Evolutionary conservation across 2,113 vertebrate species (phyloP).

Genomic region (Hemibagrus wyckioides): DNA sequence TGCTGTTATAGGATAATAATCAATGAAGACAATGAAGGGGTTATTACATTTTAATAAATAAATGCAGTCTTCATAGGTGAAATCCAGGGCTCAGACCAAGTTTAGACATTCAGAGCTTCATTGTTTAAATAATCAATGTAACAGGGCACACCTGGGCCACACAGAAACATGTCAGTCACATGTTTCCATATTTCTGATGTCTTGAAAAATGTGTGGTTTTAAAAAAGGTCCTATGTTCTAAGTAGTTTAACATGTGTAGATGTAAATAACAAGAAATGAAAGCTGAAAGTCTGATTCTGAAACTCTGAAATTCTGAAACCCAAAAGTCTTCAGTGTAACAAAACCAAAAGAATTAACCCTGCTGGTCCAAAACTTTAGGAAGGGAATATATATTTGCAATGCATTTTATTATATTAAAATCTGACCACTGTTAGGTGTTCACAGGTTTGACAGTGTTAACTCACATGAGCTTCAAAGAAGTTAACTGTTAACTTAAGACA

Average conservation of each 20-base stretch:
- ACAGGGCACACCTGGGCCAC: neutral
- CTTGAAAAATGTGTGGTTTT: neutral
- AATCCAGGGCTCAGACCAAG: neutral
- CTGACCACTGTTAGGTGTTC: neutral
- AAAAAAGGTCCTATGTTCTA: neutral
- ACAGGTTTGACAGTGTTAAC: neutral
- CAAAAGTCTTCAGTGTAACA: neutral
- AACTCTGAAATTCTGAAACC: too few species aligned
- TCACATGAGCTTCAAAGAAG: neutral
- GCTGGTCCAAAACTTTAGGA: neutral
- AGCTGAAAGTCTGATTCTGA: neutral
- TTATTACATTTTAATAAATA: too few species aligned
- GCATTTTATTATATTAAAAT: neutral
- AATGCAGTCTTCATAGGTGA: neutral
- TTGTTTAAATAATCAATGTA: neutral
- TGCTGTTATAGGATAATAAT: too few species aligned
- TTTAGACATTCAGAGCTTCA: neutral
- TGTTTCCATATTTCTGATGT: neutral
- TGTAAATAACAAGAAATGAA: neutral
- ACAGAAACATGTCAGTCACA: neutral
- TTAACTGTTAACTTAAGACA: neutral
- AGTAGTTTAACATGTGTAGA: neutral
- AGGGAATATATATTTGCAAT: neutral
- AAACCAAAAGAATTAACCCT: neutral
- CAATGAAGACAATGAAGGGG: too few species aligned